Evolutionary conservation across 1,140 invertebrate genomes (phyloP), one percentile per base, ranked within the genome.

Genomic region (Anagrus nilaparvatae): DNA sequence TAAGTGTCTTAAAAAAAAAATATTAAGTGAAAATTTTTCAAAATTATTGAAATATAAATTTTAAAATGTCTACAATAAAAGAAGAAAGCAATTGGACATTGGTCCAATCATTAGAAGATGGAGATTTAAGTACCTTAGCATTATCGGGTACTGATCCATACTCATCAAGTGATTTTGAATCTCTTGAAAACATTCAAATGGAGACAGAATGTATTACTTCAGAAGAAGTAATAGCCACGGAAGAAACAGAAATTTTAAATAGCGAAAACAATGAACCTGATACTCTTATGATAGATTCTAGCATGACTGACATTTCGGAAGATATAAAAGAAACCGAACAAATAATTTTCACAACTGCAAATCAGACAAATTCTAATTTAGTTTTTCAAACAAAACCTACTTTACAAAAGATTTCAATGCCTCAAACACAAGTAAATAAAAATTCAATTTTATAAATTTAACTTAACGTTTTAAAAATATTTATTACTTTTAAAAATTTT

Each of bases 131-230:
- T 33, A 57, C 56, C 39, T 45, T 67, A 20, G 54, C 48, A 33
- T 35, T 69, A 9, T 46, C 60, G 2, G 52, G 59, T 12, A 55
- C 18, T 23, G 64, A 65, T 32, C 56, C 60, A 27, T 69, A 64
- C 43, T 32, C 47, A 0, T 41, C 59, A 2, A 57, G 48, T 33
- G 63, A 70, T 16, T 65, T 69, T 50, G 67, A 69, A 41, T 56
- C 59, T 6, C 52, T 69, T 28, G 64, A 60, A 7, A 64, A 61
- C 38, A 67, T 70, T 43, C 59, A 69, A 52, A 61, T 62, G 1
- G 67, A 69, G 43, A 50, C 70, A 14, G 65, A 69, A 37, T 63
- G 60, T 9, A 66, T 70, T 53, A 63, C 64, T 41, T 53, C 65
- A 10, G 65, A 67, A 17, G 66, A 68, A 54, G 63, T 67, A 28